Conservation (phyloP, 2,888 invertebrate species). For the Cheilosia vernalis region DNA sequence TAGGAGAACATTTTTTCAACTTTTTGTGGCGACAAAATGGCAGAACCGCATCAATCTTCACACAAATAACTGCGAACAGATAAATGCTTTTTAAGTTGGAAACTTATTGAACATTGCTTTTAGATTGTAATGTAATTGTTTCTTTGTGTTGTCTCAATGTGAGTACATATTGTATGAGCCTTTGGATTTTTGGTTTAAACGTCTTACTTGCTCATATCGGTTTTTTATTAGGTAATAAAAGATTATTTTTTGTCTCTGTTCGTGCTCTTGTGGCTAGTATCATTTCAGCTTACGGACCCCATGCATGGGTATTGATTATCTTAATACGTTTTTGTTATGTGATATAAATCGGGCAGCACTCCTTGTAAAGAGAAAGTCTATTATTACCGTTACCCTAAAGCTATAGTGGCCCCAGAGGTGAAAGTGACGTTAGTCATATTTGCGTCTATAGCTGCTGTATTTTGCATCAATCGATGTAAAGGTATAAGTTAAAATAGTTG, state of each 20-base stretch:
- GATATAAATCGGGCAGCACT: too few relatives aligned
- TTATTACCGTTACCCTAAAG: too few relatives aligned
- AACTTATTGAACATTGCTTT: slow-evolving; percentile 65
- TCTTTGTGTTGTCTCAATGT: slow-evolving; percentile 8
- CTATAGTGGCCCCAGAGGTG: too few relatives aligned
- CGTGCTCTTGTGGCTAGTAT: background rate
- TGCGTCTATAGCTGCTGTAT: too few relatives aligned
- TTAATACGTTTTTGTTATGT: too few relatives aligned
- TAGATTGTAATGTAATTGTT: slow-evolving; percentile 49
- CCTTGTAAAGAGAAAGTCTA: too few relatives aligned
- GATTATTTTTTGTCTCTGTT: background rate
- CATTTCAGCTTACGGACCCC: too few relatives aligned
- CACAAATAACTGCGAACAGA: slow-evolving; percentile 63
- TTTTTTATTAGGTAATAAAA: background rate
- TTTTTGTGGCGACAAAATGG: slow-evolving; percentile 53
- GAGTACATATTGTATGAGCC: background rate
- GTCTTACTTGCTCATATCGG: background rate
- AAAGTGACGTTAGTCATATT: too few relatives aligned
- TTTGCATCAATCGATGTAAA: too few relatives aligned
- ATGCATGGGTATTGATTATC: too few relatives aligned
- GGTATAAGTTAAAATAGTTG: too few relatives aligned
- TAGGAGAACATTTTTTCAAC: slow-evolving; percentile 39
- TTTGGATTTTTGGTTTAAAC: background rate
- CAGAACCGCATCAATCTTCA: slow-evolving; percentile 44
- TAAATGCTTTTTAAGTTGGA: slow-evolving; percentile 67